Conservation (phyloP, 1,140 invertebrate species). For the Drosophila sechellia region DNA sequence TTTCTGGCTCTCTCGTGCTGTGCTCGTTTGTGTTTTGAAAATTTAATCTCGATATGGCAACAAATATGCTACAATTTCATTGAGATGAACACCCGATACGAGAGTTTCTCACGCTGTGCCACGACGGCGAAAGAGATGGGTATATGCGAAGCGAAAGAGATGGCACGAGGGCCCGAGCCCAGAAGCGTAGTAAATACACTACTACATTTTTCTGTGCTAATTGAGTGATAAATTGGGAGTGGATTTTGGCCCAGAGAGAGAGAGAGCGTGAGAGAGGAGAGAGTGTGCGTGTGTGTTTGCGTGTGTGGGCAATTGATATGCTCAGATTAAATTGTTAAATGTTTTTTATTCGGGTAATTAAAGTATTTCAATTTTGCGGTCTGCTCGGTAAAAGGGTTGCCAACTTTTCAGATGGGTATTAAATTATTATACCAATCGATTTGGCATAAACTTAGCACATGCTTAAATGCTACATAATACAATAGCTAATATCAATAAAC, state of each 20-base stretch:
- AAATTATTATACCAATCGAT: too few relatives aligned
- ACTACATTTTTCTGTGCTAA: slow-evolving; percentile 84
- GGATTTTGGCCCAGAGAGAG: slow-evolving; percentile 68
- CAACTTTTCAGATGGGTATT: background rate
- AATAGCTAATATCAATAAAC: background rate
- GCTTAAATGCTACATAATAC: too few relatives aligned
- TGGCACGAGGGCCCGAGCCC: slow-evolving; percentile 26
- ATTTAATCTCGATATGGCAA: slow-evolving; percentile 83
- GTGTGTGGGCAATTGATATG: slow-evolving; percentile 77
- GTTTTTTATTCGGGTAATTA: slow-evolving; percentile 84
- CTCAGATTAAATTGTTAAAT: slow-evolving; percentile 84
- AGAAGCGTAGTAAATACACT: slow-evolving; percentile 84
- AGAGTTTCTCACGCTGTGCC: slow-evolving; percentile 80
- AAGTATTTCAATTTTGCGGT: slow-evolving; percentile 77
- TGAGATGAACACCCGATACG: slow-evolving; percentile 82
- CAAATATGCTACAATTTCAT: slow-evolving; percentile 83
- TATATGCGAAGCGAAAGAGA: slow-evolving; percentile 1
- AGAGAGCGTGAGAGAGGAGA: slow-evolving; percentile 33
- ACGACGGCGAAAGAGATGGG: slow-evolving; percentile 29
- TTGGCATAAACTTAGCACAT: too few relatives aligned
- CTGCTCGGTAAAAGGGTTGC: slow-evolving; percentile 29
- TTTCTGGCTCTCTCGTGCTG: slow-evolving; percentile 45
- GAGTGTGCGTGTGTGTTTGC: slow-evolving; percentile 28
- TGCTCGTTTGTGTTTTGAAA: slow-evolving; percentile 82
- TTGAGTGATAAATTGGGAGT: slow-evolving; percentile 84